These are phyloP conservation scores for Marmota monax DNA, from an alignment of 2,113 vertebrate species.

Conservation along the genomic window DNA sequence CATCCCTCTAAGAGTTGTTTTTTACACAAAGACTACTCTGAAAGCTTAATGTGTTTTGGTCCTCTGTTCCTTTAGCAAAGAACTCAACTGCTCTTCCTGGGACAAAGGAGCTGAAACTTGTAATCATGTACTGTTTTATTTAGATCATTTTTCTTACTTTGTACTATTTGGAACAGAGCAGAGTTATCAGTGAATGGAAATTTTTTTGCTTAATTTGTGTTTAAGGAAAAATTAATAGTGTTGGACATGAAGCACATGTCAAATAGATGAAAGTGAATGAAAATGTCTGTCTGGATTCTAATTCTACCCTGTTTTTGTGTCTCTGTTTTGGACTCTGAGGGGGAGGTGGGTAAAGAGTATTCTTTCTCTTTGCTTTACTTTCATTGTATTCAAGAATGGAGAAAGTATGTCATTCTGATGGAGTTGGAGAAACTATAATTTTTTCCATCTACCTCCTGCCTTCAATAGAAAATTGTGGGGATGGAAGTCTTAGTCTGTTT, in stretches of 20 bases:
- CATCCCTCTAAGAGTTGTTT: not conserved
- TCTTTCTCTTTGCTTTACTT: not conserved
- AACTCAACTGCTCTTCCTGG: not conserved
- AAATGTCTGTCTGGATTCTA: not conserved
- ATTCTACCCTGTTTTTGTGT: not conserved
- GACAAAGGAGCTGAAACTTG: not conserved
- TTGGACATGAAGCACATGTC: not conserved
- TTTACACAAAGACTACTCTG: not conserved
- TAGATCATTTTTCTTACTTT: not conserved
- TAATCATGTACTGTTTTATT: not conserved
- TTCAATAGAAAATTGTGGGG: not conserved
- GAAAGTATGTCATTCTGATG: not conserved
- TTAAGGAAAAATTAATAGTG: not conserved
- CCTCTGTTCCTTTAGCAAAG: not conserved
- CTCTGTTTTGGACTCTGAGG: not conserved
- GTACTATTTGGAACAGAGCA: not conserved
- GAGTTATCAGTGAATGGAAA: not conserved
- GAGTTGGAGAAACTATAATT: not conserved
- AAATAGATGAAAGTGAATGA: not conserved
- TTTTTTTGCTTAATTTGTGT: constrained; percentile 4
- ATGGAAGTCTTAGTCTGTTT: not conserved
- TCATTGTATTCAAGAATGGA: not conserved
- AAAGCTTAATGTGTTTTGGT: not conserved
- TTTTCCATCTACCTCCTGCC: not conserved
- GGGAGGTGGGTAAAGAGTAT: not conserved